Evolutionary conservation across 2,888 invertebrate genomes (phyloP).

Genomic region (Platypus cylindrus): DNA sequence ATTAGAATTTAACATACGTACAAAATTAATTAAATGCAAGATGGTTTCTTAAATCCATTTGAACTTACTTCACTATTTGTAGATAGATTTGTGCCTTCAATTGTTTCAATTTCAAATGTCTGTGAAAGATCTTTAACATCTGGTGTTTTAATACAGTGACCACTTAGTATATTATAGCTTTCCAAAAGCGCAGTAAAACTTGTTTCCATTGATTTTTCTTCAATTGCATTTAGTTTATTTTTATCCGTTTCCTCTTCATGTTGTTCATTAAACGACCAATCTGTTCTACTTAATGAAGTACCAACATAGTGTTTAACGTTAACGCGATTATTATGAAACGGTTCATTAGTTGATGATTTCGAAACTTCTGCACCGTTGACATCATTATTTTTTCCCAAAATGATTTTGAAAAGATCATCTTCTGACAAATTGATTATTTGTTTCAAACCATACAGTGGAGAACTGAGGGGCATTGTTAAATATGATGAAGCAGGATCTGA

Average conservation of each 20-base stretch:
- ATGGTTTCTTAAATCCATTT: conserved; percentile 24
- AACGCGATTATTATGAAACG: conserved; percentile 9
- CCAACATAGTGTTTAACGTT: conserved; percentile 35
- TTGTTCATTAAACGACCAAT: conserved; percentile 45
- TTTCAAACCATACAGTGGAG: conserved; percentile 38
- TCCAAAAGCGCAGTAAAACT: conserved; percentile 48
- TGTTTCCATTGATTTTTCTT: conserved; percentile 31
- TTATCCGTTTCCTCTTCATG: conserved; percentile 12
- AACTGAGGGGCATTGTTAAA: conserved; percentile 32
- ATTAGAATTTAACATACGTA: no score
- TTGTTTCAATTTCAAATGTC: conserved; percentile 28
- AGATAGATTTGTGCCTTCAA: conserved; percentile 25
- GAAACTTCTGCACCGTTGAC: conserved; percentile 10
- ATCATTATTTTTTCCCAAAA: conserved; percentile 41
- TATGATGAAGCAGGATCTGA: conserved; percentile 32
- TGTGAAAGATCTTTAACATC: conserved; percentile 52
- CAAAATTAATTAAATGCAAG: not conserved
- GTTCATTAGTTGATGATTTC: conserved; percentile 17
- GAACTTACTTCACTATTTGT: conserved; percentile 5
- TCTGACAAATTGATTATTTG: conserved; percentile 47
- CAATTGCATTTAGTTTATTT: conserved; percentile 1
- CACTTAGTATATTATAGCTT: conserved; percentile 41
- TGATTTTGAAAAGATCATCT: conserved; percentile 60
- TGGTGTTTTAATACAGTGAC: conserved; percentile 36
- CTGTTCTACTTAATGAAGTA: conserved; percentile 52